phyloP scores from a whole-genome alignment of 2,797 vertebrate genomes.

The Micropoecilia bifurca region DNA sequence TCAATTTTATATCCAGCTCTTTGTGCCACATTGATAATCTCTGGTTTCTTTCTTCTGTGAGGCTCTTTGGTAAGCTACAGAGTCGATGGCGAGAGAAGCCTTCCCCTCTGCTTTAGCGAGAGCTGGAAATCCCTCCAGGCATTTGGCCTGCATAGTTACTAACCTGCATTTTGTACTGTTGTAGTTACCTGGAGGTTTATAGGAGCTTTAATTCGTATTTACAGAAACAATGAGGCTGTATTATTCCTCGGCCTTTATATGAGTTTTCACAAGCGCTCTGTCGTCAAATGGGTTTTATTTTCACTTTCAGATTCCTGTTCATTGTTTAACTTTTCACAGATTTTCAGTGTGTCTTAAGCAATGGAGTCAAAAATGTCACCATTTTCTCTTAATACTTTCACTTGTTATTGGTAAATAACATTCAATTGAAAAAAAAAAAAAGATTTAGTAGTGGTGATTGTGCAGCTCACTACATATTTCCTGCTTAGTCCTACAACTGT shows the following conservation, averaged over 20 bases:
- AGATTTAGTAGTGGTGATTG: not conserved
- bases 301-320: conserved; percentile 54
- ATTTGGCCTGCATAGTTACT: conserved; percentile 73
- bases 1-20: conserved; percentile 29
- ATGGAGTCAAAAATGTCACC: not conserved
- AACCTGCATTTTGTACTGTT: conserved; percentile 74
- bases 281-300: conserved; percentile 74
- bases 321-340: conserved; percentile 25
- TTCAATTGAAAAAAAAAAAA: not conserved
- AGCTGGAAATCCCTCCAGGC: conserved; percentile 60
- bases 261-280: conserved; percentile 62
- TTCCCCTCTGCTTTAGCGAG: conserved; percentile 65
- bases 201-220: conserved; percentile 73
- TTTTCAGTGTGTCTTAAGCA: not conserved
- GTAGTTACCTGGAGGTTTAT: conserved; percentile 83
- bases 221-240: conserved; percentile 77
- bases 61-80: conserved; percentile 42
- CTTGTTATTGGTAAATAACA: conserved; percentile 1
- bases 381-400: conserved; percentile 5
- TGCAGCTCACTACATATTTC: not conserved
- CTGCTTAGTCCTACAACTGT: not conserved
- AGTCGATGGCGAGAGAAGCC: conserved; percentile 37
- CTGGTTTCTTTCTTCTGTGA: conserved; percentile 44
- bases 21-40: conserved; percentile 44
- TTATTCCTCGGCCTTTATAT: conserved; percentile 68